Evolutionary conservation across 1,140 invertebrate species (phyloP), one percentile per base, ranked within the genome.

Genomic region (Drosophila miranda): DNA sequence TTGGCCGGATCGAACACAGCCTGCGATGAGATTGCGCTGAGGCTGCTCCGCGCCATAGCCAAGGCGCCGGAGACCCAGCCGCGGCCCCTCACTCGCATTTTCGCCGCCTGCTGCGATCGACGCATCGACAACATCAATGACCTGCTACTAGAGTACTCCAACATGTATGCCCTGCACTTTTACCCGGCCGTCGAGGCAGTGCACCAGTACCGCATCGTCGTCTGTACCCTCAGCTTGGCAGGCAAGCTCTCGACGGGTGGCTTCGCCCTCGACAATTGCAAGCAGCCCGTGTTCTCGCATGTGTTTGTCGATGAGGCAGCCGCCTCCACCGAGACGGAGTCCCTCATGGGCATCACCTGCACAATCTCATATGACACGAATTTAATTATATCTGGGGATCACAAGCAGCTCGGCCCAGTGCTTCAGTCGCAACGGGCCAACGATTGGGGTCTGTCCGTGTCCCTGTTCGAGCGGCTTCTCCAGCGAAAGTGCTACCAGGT

Each of bases 231-330:
- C 6, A 71, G 74, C 43, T 69, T 90, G 45, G 76, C 74, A 0
- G 96, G 96, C 1, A 89, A 93, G 43, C 84, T 99, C 6, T 94
- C 94, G 55, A 93, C 92, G 13, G 93, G 93, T 1, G 93, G 96
- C 43, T 93, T 94, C 6, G 91, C 91, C 38, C 92, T 93, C 14
- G 93, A 95, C 76, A 26, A 52, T 7, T n/a, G 59, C 6, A 57
- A 69, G 21, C 41, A 13, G 3, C 59, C 30, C 42, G 95, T 97
- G 3, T 90, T 87, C 89, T 94, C 94, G 23, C 95, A 97, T 89
- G 91, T 97, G 46, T 96, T 98, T 89, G 93, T 98, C 62, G 97
- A 98, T 91, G 97, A 98, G 92, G 95, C 95, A 19, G 96, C 96
- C 13, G 96, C 97, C 86, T 94, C 95, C 0, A 94, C 92, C 1